phyloP scores from a whole-genome alignment of 1,140 invertebrate species.

The Thalassaphorura encarpata region DNA sequence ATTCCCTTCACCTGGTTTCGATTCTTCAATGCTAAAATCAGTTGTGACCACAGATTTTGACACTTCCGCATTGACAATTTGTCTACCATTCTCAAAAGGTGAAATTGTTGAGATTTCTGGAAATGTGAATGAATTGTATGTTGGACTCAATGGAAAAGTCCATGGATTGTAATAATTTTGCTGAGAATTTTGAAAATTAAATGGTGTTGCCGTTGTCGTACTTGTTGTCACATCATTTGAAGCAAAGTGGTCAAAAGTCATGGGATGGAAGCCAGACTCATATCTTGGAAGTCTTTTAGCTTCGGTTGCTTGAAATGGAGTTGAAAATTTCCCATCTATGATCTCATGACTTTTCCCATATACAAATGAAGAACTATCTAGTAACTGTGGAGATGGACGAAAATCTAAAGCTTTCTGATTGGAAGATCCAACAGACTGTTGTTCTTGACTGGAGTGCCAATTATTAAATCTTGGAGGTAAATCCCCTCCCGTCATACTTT shows the following conservation, averaged over 20 bases:
- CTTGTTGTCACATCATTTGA: conserved; percentile 9
- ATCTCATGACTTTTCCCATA: background rate
- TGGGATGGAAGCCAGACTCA: conserved; percentile 24
- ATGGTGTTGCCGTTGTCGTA: no score
- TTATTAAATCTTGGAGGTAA: background rate
- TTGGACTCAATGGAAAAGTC: conserved; percentile 6
- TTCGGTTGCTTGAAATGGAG: conserved; percentile 2
- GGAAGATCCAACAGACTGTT: background rate
- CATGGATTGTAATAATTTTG: conserved; percentile 17
- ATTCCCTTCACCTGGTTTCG: background rate
- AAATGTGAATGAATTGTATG: conserved; percentile 4
- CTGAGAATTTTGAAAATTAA: no score
- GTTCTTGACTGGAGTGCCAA: background rate
- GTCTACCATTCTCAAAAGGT: background rate
- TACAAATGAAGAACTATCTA: background rate
- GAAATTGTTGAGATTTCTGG: background rate
- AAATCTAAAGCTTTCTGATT: background rate
- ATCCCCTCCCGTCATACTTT: background rate
- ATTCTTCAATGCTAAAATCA: background rate
- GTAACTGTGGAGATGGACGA: background rate
- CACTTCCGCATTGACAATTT: background rate
- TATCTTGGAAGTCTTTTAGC: conserved; percentile 11
- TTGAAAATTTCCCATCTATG: background rate
- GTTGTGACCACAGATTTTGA: background rate
- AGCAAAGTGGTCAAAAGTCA: conserved; percentile 20